These are phyloP conservation scores for Chelidonichthys spinosus DNA, from an alignment of 2,797 vertebrate genomes.

Conservation along the genomic window DNA sequence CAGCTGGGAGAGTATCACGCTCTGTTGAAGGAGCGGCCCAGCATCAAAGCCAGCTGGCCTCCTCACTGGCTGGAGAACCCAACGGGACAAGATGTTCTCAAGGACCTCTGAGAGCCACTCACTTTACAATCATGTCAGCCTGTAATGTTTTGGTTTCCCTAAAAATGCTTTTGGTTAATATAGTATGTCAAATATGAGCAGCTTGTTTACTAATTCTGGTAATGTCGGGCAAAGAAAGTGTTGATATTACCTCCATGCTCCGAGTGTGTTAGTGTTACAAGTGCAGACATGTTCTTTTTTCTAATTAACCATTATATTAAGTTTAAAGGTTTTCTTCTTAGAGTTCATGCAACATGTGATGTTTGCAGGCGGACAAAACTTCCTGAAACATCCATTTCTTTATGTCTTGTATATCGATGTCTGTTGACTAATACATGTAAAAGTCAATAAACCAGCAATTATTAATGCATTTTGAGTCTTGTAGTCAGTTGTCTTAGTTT, in stretches of 20 bases:
- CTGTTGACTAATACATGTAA: neutral
- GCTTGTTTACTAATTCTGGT: neutral
- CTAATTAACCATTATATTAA: neutral
- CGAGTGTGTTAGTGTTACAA: neutral
- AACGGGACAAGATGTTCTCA: constrained; percentile 66
- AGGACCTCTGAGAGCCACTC: constrained; percentile 69
- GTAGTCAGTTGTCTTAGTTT: neutral
- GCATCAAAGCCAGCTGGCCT: constrained; percentile 82
- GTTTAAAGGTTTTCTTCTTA: neutral
- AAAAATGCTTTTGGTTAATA: neutral
- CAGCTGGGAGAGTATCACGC: constrained; percentile 75
- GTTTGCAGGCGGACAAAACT: neutral
- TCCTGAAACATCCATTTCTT: no score
- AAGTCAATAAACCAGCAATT: neutral
- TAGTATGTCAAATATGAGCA: neutral
- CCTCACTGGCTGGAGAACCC: constrained; percentile 81
- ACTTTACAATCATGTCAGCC: neutral
- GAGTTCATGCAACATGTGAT: neutral
- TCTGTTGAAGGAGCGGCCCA: constrained; percentile 80
- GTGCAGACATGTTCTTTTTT: neutral
- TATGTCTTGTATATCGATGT: neutral
- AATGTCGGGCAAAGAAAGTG: neutral
- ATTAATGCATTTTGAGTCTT: neutral
- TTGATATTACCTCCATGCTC: neutral
- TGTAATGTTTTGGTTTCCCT: neutral